These are phyloP conservation scores for Gasterosteus aculeatus DNA, from an alignment of 2,113 vertebrate genomes.

Conservation along the genomic window DNA sequence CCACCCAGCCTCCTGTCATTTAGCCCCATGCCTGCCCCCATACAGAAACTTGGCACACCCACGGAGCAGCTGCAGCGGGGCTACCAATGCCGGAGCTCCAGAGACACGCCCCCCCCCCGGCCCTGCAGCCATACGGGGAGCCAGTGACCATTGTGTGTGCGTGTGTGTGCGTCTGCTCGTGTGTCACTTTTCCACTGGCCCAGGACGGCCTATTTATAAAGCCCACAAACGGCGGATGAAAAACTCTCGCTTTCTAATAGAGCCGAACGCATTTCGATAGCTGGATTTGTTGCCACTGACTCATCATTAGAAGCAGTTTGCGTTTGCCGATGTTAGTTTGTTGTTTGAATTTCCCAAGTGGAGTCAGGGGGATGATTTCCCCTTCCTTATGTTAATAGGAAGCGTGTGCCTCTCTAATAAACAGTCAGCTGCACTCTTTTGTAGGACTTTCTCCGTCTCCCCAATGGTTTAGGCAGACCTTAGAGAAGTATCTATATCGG, in stretches of 20 bases:
- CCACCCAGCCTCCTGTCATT: slow-evolving; percentile 60
- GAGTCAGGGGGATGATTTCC: slow-evolving; percentile 58
- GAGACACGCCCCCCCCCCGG: slow-evolving; percentile 71
- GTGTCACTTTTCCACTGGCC: slow-evolving; percentile 57
- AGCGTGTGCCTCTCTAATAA: slow-evolving; percentile 38
- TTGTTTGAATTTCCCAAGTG: slow-evolving; percentile 74
- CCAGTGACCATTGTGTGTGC: slow-evolving; percentile 61
- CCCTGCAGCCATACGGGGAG: slow-evolving; percentile 68
- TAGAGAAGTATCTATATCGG: neutral
- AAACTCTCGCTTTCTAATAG: slow-evolving; percentile 35
- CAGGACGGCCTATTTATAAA: slow-evolving; percentile 54
- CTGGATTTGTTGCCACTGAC: slow-evolving; percentile 56
- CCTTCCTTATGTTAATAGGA: slow-evolving; percentile 46
- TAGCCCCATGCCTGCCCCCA: slow-evolving; percentile 70
- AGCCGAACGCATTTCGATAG: slow-evolving; percentile 39
- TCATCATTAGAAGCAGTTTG: slow-evolving; percentile 61
- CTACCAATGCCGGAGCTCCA: slow-evolving; percentile 69
- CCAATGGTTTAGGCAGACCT: neutral
- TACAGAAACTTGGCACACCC: slow-evolving; percentile 82
- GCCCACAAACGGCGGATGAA: slow-evolving; percentile 25
- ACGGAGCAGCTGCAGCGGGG: slow-evolving; percentile 80
- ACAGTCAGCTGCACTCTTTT: slow-evolving; percentile 4
- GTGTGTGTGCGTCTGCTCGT: slow-evolving; percentile 26
- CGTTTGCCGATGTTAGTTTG: slow-evolving; percentile 63
- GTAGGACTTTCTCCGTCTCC: slow-evolving; percentile 13